Evolutionary conservation across 1,140 invertebrate species (phyloP).

Genomic region (Eriosoma lanigerum): DNA sequence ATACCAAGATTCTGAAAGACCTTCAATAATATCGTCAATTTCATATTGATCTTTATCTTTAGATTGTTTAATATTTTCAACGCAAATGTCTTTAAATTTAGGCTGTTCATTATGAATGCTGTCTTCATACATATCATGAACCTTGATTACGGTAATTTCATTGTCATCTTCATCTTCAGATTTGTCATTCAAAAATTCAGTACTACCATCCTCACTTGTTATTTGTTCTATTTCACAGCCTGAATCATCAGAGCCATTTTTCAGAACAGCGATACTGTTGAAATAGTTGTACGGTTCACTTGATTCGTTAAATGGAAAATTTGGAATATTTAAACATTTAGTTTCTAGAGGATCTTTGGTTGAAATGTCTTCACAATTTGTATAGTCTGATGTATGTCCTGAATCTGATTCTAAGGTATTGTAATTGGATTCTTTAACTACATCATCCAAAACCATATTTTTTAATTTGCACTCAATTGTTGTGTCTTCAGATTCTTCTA

Average conservation of each 20-base stretch:
- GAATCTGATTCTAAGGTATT: slow-evolving; percentile 27
- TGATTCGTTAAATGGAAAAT: slow-evolving; percentile 22
- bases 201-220: slow-evolving; percentile 50
- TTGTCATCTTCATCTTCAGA: slow-evolving; percentile 47
- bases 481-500: slow-evolving; percentile 8
- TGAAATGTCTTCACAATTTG: slow-evolving; percentile 47
- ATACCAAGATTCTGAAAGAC: slow-evolving; percentile 47
- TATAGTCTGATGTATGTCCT: slow-evolving; percentile 41
- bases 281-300: slow-evolving; percentile 29
- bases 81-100: slow-evolving; percentile 7
- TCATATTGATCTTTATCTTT: slow-evolving; percentile 44
- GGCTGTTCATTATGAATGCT: background rate
- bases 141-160: slow-evolving; percentile 42
- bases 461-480: background rate
- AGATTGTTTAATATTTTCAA: slow-evolving; percentile 4
- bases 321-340: slow-evolving; percentile 19
- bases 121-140: slow-evolving; percentile 26
- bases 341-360: slow-evolving; percentile 31
- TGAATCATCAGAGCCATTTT: slow-evolving; percentile 57
- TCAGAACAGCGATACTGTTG: slow-evolving; percentile 25
- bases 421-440: slow-evolving; percentile 22
- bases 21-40: slow-evolving; percentile 52
- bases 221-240: slow-evolving; percentile 52
- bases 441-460: background rate
- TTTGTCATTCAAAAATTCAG: slow-evolving; percentile 47